These are phyloP conservation scores for Pipa parva DNA, from an alignment of 2,113 vertebrate species.

Conservation along the genomic window DNA sequence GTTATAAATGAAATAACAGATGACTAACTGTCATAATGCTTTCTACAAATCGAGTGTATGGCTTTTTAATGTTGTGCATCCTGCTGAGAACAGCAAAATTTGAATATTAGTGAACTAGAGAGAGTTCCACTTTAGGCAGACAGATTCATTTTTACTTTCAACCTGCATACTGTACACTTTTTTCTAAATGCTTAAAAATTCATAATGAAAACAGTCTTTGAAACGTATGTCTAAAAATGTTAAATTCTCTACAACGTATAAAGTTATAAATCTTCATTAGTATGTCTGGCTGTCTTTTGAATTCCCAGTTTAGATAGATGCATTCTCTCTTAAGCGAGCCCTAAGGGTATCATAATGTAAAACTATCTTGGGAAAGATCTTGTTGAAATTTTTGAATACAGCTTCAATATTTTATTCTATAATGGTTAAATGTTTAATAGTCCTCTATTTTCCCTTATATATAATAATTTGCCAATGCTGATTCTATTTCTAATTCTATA, in stretches of 20 bases:
- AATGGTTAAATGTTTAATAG: constrained; percentile 22
- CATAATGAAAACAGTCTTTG: constrained; percentile 9
- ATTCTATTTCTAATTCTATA: constrained; percentile 27
- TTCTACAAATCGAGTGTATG: neutral
- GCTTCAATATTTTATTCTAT: constrained; percentile 35
- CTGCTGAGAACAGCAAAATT: constrained; percentile 4
- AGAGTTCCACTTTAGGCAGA: neutral
- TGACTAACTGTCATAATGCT: neutral
- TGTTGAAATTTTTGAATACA: constrained; percentile 23
- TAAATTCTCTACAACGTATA: constrained; percentile 14
- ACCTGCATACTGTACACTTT: neutral
- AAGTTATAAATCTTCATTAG: constrained; percentile 36
- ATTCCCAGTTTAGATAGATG: constrained; percentile 24
- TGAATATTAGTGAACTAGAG: constrained; percentile 2
- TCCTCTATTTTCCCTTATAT: constrained; percentile 33
- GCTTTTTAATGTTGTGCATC: neutral
- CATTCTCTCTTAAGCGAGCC: constrained; percentile 25
- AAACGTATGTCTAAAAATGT: constrained; percentile 16
- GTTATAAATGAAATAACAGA: neutral
- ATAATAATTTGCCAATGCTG: constrained; percentile 23
- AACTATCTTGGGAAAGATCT: constrained; percentile 33
- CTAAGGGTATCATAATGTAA: constrained; percentile 31
- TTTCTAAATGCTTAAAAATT: constrained; percentile 6
- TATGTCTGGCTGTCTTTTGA: constrained; percentile 22
- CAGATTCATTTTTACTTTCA: constrained; percentile 15